Base-by-base conservation (phyloP, 2,888 invertebrate genomes). In the Priocnemis perturbator region DNA sequence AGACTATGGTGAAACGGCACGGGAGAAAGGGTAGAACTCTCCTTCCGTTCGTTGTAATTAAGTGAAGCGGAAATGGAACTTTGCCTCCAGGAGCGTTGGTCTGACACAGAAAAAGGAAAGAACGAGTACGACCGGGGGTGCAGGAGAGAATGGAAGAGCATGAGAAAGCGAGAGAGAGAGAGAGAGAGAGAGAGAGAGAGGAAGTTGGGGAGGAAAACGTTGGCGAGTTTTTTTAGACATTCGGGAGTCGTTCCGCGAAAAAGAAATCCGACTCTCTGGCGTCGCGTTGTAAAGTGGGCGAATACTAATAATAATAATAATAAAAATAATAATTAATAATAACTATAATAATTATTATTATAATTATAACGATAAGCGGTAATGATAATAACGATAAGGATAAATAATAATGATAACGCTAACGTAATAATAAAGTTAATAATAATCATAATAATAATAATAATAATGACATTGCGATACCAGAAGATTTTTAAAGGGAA, bases 401-500 rank as follows among this genome's bases (percentile, higher is more conserved):
- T 61, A 66, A 69, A 57, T 68, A 65, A 69, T 57, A 69, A 21
- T 44, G 64, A 68, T 58, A 64, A 61, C 61, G 55, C 55, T 64
- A 76, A 76, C 73, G 74, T 79, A 76, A 76, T 78, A 74, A 75
- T 75, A 60, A 73, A 1, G 7, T 74, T 59, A 59, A 50, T 17
- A 50, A 50, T 50, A 50, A 50, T 50, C 63, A 62, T 60, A 63
- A 66, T 53, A 64, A 72, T 63, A 60, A 69, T 59, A 68, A 65
- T 55, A 60, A 70, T 56, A 65, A 71, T 66, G 64, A 69, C 52
- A 69, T 73, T 72, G 76, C 74, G 73, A 77, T 73, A 77, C 68
- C 73, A 74, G 74, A 76, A 57, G 74, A 83, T 78, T 82, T 82
- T 80, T 81, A 70, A 79, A 65, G 67, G 52, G 62, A 63, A 37